Base-by-base conservation (phyloP, 1,140 invertebrate genomes). In the Formica exsecta region DNA sequence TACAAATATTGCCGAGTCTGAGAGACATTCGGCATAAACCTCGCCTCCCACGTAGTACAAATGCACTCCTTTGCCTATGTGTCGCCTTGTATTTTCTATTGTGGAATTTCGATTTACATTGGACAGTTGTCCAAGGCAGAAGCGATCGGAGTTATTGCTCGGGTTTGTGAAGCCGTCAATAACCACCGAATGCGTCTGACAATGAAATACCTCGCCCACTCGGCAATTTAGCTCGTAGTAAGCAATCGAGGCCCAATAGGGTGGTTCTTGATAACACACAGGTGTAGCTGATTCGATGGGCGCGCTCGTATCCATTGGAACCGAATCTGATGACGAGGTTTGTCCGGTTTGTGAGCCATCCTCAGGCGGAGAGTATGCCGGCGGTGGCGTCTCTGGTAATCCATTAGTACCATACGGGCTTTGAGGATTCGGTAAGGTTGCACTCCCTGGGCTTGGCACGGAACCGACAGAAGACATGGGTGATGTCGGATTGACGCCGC, bases 31-130 rank as follows among this genome's bases (percentile, higher is more conserved):
- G 0, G 98, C 98, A 95, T 99, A 99, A 5, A 99, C 99, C 95
- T 99, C 99, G 0, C 99, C 99, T 36, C 98, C 98, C 25, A 99
- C 99, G 93, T 99, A 99, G 95, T 99, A 99, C 44, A 99, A 95
- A 94, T 99, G 98, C 0, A 99, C 98, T 8, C 99, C 99, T 96
- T 98, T 99, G 36, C 98, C 98, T 95, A 99, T 99, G 93, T 99
- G 98, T 92, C 98, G 96, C 88, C 99, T 96, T 7, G 99, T 99
- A 93, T 99, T 99, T 95, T 99, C 99, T 90, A 99, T 99, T 3
- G 99, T 99, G n/a, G 98, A 99, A 95, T 99, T 99, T 86, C 99
- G 96, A 95, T 99, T 99, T 36, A 99, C 98, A 95, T 99, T 99
- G 62, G 98, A 99, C 79, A 99, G 95, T 87, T 99, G 98, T 0